Evolutionary conservation across 2,113 vertebrate genomes (phyloP).

Genomic region (Seriola dumerili): DNA sequence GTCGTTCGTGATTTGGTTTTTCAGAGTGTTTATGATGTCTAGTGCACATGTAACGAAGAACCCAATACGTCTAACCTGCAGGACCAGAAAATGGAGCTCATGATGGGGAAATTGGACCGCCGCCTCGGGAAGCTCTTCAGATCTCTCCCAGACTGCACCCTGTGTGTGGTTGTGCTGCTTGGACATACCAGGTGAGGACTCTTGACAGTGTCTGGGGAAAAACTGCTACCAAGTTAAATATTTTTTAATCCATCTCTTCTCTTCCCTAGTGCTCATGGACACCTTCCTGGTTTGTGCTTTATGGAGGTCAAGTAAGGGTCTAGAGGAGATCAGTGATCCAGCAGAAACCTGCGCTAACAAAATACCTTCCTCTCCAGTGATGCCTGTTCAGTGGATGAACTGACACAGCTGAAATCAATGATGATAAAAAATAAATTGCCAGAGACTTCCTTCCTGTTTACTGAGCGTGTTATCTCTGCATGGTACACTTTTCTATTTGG

Average conservation of each 20-base stretch:
- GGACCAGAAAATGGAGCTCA: constrained; percentile 78
- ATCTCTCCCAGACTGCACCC: constrained; percentile 81
- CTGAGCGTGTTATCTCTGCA: neutral
- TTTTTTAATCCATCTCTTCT: constrained; percentile 10
- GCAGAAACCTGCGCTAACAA: neutral
- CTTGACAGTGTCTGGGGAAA: rapidly evolving
- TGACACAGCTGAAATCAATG: neutral
- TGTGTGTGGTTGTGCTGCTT: constrained; percentile 89
- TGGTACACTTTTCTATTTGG: no score
- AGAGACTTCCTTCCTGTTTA: neutral
- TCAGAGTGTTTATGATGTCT: no score
- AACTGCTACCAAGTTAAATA: neutral
- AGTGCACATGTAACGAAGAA: no score
- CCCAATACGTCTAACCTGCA: constrained; percentile 40
- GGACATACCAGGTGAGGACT: constrained; percentile 84
- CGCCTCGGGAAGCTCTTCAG: constrained; percentile 86
- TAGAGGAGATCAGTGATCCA: neutral
- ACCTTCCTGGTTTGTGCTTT: constrained; percentile 80
- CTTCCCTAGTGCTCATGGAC: constrained; percentile 40
- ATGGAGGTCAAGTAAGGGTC: constrained; percentile 71
- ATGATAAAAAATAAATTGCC: neutral
- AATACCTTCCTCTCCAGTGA: neutral
- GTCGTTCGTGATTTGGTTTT: neutral
- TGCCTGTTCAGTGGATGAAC: neutral
- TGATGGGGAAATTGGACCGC: constrained; percentile 84